Evolutionary conservation across 2,797 vertebrate genomes (phyloP), one percentile per base, ranked within the genome.

Genomic region (Dermochelys coriacea): DNA sequence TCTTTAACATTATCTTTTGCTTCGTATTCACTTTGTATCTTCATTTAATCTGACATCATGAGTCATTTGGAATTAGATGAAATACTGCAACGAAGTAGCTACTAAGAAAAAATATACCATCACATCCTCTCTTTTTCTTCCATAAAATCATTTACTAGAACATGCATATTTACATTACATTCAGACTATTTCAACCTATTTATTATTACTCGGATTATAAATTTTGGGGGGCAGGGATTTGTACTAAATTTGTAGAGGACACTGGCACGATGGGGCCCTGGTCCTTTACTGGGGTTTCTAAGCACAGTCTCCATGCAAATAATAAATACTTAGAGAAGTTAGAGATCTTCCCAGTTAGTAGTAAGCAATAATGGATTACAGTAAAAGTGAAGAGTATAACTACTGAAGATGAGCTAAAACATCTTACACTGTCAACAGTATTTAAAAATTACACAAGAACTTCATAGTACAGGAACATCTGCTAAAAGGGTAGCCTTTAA

Each of bases 401-500:
- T 61, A 27, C 0, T 1, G 47, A 88, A 34, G 54, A 4, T 0
- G n/a, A 12, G 1, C 50, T 9, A 54, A 14, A 59, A 10, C 84
- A 19, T 47, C 27, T 81, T 4, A 29, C 1, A 3, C 80, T 3
- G 8, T 45, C 80, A 9, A 59, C 1, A 19, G 9, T 34, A 68
- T 93, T 54, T 1, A 12, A 12, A 82, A 15, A 1, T 83, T 9
- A 0, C 0, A 55, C 25, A 71, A 55, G 21, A 79, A 19, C 82
- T 61, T 34, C 94, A 51, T 8, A 1, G 74, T 78, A 37, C 34
- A 1, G 27, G 88, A 95, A 82, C 94, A 95, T 78, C 94, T 88
- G 95, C 87, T 90, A 85, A 86, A 94, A 93, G 78, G 82, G 34
- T 37, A 2, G 78, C 92, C 93, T 94, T 85, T 88, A 82, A 88